These are phyloP conservation scores for Oligia fasciuncula DNA, from an alignment of 2,888 invertebrate genomes.

Conservation along the genomic window DNA sequence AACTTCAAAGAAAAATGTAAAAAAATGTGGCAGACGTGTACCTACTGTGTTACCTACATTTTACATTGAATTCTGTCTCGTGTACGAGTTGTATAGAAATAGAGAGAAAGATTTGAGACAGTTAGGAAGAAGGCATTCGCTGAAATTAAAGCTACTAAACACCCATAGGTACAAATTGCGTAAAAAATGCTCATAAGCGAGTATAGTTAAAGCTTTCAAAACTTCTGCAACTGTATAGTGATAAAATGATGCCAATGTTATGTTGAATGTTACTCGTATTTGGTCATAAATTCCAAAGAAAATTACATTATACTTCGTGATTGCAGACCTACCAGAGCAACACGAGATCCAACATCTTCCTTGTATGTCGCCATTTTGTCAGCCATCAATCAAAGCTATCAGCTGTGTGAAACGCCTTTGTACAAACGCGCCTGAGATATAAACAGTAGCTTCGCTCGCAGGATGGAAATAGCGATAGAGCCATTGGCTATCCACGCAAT, in stretches of 20 bases:
- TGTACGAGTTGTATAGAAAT: not conserved
- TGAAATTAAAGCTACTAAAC: not conserved
- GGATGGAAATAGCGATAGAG: conserved; percentile 54
- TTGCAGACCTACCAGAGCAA: conserved; percentile 22
- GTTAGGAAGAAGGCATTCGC: not conserved
- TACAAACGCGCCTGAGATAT: conserved; percentile 42
- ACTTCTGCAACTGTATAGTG: not conserved
- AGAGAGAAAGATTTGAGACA: not conserved
- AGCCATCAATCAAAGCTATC: conserved; percentile 57
- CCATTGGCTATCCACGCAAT: conserved; percentile 45
- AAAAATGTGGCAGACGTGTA: conserved; percentile 38
- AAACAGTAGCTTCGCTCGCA: conserved; percentile 39
- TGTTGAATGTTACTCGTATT: no score
- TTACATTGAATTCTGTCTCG: conserved; percentile 35
- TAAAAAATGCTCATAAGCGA: not conserved
- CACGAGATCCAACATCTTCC: conserved; percentile 48
- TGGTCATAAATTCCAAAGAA: conserved; percentile 23
- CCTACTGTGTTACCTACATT: conserved; percentile 33
- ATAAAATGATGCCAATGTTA: conserved; percentile 1
- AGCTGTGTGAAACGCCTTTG: conserved; percentile 46
- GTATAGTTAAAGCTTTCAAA: not conserved
- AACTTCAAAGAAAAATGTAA: conserved; percentile 33
- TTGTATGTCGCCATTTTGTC: conserved; percentile 58
- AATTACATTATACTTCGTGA: conserved; percentile 21
- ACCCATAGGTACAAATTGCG: not conserved